Evolutionary conservation across 2,797 vertebrate genomes (phyloP).

Genomic region (Neosilurus hyrtlii): DNA sequence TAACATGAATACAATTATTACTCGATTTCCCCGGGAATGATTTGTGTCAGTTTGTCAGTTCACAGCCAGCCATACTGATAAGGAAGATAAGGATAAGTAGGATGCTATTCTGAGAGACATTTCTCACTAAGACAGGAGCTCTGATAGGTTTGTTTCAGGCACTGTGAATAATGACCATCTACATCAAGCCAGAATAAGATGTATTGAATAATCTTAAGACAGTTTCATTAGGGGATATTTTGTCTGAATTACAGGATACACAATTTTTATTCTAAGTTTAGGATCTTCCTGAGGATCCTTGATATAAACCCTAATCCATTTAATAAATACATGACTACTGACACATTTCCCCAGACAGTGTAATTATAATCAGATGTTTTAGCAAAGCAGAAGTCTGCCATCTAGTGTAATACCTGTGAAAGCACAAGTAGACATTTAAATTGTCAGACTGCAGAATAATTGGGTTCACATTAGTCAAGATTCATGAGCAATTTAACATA

Average conservation of each 20-base stretch:
- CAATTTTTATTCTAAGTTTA: neutral
- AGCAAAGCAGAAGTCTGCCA: constrained; percentile 43
- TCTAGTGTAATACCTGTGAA: constrained; percentile 42
- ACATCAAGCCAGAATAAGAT: constrained; percentile 2
- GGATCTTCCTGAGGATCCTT: neutral
- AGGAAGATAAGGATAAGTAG: constrained; percentile 40
- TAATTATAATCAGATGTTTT: neutral
- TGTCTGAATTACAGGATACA: neutral
- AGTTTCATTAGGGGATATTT: neutral
- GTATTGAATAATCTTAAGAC: neutral
- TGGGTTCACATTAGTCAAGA: neutral
- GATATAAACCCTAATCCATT: neutral
- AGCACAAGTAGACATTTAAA: neutral
- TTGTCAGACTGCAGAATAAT: neutral
- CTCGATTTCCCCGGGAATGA: neutral
- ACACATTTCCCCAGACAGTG: neutral
- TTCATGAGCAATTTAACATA: neutral
- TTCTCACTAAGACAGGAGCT: constrained; percentile 17
- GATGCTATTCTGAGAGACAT: constrained; percentile 52
- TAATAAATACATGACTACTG: neutral
- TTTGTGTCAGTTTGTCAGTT: constrained; percentile 12
- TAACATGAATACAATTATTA: neutral
- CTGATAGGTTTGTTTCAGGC: constrained; percentile 12
- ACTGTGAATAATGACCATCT: constrained; percentile 14
- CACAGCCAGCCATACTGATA: constrained; percentile 37